phyloP scores from a whole-genome alignment of 2,113 vertebrate genomes.

The Gymnobelideus leadbeateri region DNA sequence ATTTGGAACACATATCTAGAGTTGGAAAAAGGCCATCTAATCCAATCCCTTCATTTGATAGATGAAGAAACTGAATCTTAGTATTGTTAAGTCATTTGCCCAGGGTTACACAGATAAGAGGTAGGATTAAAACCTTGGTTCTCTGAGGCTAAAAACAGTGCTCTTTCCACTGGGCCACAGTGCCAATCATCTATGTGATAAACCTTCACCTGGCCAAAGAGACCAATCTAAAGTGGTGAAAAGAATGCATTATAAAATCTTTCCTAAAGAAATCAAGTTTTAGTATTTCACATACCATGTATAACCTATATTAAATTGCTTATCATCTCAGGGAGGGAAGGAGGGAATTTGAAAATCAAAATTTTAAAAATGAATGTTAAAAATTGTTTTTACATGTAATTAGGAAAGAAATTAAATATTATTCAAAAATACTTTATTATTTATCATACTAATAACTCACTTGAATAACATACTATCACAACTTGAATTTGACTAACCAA shows the following conservation, averaged over 20 bases:
- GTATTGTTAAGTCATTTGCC: neutral
- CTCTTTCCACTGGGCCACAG: neutral
- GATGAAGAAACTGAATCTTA: neutral
- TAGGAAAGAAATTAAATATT: neutral
- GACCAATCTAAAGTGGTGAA: neutral
- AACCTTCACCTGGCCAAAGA: neutral
- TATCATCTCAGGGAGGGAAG: neutral
- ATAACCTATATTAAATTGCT: neutral
- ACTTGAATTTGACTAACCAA: conserved; percentile 3
- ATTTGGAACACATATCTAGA: neutral
- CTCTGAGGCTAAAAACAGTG: neutral
- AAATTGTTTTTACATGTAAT: conserved; percentile 9
- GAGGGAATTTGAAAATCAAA: neutral
- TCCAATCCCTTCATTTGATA: neutral
- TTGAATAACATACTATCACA: neutral
- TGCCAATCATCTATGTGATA: neutral
- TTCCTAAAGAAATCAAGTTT: neutral
- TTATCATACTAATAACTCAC: neutral
- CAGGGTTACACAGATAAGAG: neutral
- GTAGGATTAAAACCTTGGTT: neutral
- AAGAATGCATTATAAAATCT: neutral
- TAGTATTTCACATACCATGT: neutral
- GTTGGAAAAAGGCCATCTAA: neutral
- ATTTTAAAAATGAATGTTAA: conserved; percentile 17
- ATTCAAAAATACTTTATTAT: neutral